phyloP scores from a whole-genome alignment of 2,113 vertebrate genomes.

The Grus americana region DNA sequence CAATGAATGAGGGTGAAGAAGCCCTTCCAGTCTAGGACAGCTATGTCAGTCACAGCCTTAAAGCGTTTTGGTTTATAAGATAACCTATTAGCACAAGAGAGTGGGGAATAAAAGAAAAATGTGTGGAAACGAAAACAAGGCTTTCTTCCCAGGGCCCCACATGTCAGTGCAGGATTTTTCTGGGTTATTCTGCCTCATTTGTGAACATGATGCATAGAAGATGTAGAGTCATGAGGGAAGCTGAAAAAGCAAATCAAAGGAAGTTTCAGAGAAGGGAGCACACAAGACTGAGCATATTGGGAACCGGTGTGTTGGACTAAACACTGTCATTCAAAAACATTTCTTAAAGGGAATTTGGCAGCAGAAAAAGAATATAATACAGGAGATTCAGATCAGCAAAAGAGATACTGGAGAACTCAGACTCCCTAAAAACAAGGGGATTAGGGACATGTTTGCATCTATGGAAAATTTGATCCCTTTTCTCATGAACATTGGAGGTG shows the following conservation, averaged over 20 bases:
- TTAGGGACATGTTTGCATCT: not conserved
- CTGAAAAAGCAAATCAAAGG: not conserved
- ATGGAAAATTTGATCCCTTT: not conserved
- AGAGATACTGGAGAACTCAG: not conserved
- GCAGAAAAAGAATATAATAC: not conserved
- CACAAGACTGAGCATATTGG: not conserved
- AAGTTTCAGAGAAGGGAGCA: not conserved
- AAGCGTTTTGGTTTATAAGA: not conserved
- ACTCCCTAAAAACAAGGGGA: not conserved
- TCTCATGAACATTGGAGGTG: not conserved
- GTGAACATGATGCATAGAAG: not conserved
- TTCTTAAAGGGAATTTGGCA: not conserved
- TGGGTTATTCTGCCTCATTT: not conserved
- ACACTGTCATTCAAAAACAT: not conserved
- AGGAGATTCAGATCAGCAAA: not conserved
- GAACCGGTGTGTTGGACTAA: not conserved
- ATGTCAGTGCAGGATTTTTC: not conserved
- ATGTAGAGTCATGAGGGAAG: not conserved
- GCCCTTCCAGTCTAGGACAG: not conserved
- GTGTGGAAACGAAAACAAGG: conserved; percentile 1
- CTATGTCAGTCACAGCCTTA: not conserved
- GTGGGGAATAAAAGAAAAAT: not conserved
- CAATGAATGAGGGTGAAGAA: not conserved
- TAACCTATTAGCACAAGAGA: conserved; percentile 14
- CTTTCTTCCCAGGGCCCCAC: not conserved